Evolutionary conservation across 2,797 vertebrate species (phyloP).

Genomic region (Parotocinclus haroldoi): DNA sequence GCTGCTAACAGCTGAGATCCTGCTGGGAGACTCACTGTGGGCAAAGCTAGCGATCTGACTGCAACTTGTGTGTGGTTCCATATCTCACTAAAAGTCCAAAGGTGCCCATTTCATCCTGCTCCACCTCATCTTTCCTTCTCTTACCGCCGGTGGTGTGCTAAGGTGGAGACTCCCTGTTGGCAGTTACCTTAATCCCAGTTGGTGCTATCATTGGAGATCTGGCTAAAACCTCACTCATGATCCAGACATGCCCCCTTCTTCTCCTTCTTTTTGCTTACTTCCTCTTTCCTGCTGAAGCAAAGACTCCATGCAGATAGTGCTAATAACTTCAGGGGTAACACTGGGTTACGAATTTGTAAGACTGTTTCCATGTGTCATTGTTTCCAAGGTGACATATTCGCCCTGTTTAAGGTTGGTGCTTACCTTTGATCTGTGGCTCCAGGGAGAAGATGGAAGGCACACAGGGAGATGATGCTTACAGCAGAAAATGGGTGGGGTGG

Average conservation of each 20-base stretch:
- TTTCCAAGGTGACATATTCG: slow-evolving; percentile 53
- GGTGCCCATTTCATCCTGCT: slow-evolving; percentile 5
- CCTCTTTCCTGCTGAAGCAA: too few species aligned
- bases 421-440: slow-evolving; percentile 45
- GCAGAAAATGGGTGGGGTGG: slow-evolving; percentile 4
- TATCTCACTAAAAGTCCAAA: slow-evolving; percentile 35
- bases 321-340: too few species aligned
- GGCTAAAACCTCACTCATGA: too few species aligned
- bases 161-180: slow-evolving; percentile 45
- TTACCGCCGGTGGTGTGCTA: slow-evolving; percentile 59
- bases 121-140: slow-evolving; percentile 12
- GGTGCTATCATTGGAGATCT: too few species aligned
- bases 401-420: slow-evolving; percentile 45
- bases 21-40: slow-evolving; percentile 41
- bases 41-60: slow-evolving; percentile 25
- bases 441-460: slow-evolving; percentile 43
- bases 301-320: too few species aligned
- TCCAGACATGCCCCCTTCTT: too few species aligned
- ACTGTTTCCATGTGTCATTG: slow-evolving; percentile 59
- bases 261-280: too few species aligned
- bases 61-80: slow-evolving; percentile 7
- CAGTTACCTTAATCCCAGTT: too few species aligned
- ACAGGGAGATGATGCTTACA: slow-evolving; percentile 53
- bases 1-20: slow-evolving; percentile 48
- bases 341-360: too few species aligned